Evolutionary conservation across 2,888 invertebrate species (phyloP).

Genomic region (Pyrrhia umbra): DNA sequence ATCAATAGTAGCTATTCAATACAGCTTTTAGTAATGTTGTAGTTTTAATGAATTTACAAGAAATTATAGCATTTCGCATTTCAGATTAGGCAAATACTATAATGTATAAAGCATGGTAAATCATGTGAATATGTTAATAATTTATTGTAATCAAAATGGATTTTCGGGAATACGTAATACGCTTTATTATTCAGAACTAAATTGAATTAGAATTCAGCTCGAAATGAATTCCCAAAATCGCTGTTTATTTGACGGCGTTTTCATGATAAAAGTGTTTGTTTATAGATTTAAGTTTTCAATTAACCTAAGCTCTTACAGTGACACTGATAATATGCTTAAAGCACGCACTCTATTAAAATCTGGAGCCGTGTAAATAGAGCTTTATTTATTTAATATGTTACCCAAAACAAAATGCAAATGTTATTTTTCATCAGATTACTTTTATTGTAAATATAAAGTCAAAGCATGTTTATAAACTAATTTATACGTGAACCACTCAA

Average conservation of each 20-base stretch:
- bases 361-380: neutral
- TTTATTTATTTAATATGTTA: slow-evolving; percentile 6
- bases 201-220: slow-evolving; percentile 25
- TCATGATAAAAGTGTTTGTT: neutral
- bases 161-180: slow-evolving; percentile 4
- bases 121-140: slow-evolving; percentile 4
- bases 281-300: slow-evolving; percentile 29
- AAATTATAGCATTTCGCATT: too few relatives aligned
- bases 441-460: neutral
- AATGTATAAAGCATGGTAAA: neutral
- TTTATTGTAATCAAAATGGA: slow-evolving; percentile 1
- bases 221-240: slow-evolving; percentile 15
- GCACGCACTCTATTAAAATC: slow-evolving; percentile 1
- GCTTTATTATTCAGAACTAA: slow-evolving; percentile 1
- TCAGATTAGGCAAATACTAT: too few relatives aligned
- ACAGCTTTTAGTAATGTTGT: neutral
- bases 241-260: slow-evolving; percentile 15
- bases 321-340: slow-evolving; percentile 19
- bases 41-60: neutral
- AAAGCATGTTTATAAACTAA: neutral
- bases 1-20: neutral
- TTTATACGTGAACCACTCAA: neutral
- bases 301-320: slow-evolving; percentile 9
- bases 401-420: neutral
- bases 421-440: neutral